Conservation (phyloP, 2,797 vertebrate genomes). For the Taeniopygia guttata region DNA sequence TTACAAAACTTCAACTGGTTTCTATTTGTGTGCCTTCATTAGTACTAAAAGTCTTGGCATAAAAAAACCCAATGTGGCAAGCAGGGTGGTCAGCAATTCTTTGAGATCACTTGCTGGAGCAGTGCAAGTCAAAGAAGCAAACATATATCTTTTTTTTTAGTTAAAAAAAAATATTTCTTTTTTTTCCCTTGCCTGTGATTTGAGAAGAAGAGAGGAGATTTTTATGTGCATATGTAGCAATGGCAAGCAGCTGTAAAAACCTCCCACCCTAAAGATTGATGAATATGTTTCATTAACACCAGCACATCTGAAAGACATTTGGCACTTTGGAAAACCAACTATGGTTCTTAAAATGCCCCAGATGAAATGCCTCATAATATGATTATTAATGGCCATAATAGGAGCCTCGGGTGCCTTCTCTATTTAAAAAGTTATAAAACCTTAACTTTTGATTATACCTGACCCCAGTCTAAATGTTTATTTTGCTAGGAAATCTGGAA, state of each 20-base stretch:
- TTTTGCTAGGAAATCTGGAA: background rate
- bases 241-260: constrained; percentile 58
- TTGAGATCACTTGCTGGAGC: constrained; percentile 2
- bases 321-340: constrained; percentile 48
- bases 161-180: constrained; percentile 41
- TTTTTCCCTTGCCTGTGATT: constrained; percentile 34
- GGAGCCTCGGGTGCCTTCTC: background rate
- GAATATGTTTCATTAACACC: constrained; percentile 63
- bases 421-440: background rate
- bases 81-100: constrained; percentile 18
- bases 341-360: constrained; percentile 26
- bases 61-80: background rate
- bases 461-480: background rate
- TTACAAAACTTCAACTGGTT: background rate
- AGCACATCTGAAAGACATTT: constrained; percentile 68
- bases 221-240: constrained; percentile 44
- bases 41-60: background rate
- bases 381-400: background rate
- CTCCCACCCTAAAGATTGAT: constrained; percentile 55
- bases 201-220: constrained; percentile 18
- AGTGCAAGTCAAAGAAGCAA: background rate
- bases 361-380: background rate
- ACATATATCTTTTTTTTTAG: constrained; percentile 12
- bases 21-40: background rate
- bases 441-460: background rate